These are phyloP conservation scores for Diphyllodes magnificus DNA, from an alignment of 2,113 vertebrate genomes.

Conservation along the genomic window DNA sequence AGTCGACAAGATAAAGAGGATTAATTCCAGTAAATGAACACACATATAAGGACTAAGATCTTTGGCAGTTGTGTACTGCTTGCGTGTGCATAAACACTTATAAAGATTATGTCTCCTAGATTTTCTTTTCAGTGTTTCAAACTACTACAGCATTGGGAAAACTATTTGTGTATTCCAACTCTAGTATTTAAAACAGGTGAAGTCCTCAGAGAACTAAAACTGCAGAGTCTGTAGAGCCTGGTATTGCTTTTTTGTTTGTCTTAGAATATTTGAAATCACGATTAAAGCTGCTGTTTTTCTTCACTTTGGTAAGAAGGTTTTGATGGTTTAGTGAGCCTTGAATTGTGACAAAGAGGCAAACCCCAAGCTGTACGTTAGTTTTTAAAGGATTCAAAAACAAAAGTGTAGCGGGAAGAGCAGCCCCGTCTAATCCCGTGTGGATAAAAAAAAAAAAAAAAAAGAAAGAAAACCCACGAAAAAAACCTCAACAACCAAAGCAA, in stretches of 20 bases:
- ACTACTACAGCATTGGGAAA: neutral
- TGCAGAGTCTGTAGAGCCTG: fast-evolving
- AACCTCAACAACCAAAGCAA: fast-evolving
- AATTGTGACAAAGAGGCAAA: neutral
- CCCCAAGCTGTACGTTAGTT: fast-evolving
- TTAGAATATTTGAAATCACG: neutral
- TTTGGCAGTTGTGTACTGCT: neutral
- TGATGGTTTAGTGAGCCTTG: neutral
- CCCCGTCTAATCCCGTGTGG: neutral
- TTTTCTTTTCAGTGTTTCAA: neutral
- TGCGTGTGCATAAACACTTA: neutral
- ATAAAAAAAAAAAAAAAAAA: too few species aligned
- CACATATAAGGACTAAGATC: neutral
- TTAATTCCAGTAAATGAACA: neutral
- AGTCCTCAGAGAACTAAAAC: neutral
- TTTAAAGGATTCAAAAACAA: neutral
- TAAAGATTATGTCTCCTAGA: neutral
- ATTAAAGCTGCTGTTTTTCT: neutral
- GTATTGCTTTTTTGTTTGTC: neutral
- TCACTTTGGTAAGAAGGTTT: neutral
- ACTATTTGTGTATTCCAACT: neutral
- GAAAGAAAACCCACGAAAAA: too few species aligned
- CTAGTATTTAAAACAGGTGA: neutral
- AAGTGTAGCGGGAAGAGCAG: neutral
- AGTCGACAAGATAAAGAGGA: neutral